Evolutionary conservation across 2,797 vertebrate species (phyloP), one percentile per base, ranked within the genome.

Genomic region (Cephalopachus bancanus): DNA sequence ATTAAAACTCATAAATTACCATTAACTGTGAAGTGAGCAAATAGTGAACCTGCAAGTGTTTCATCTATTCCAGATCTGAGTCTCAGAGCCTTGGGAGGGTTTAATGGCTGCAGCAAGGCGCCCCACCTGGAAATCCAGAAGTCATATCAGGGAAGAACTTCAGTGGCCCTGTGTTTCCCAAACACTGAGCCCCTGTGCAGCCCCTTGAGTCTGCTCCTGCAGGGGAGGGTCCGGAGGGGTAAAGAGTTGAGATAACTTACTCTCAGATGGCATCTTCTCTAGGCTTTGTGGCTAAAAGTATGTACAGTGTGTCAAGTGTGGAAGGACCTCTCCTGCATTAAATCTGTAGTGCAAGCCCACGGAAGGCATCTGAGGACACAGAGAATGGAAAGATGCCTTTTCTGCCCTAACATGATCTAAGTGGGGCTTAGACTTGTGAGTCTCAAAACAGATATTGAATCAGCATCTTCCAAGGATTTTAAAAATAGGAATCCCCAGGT

Each of bases 1-100:
- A 64, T 75, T 95, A 80, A 30, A 30, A 81, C 67, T 88, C 87
- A 62, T 94, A 81, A 80, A 90, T 97, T 85, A 78, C 55, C 81
- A 37, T 80, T 20, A 80, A 97, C 1, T 83, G 91, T 53, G 72
- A 97, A 78, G 87, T 24, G 26, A 94, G 93, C 53, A 72, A 55
- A 81, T 14, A 44, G 26, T 17, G 80, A 94, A 6, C 15, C 53
- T 7, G 16, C 0, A 6, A 83, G 24, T 9, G 22, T 72, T 33
- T 62, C 75, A 59, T 89, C 8, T 14, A 1, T 59, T 51, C 8
- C 76, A 37, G 79, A 26, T 28, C 51, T 12, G 71, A 49, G 60
- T 59, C 88, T 79, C 9, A 0, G 81, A 65, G 49, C n/a, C 49
- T 5, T 53, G 87, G 71, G 59, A 85, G 83, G 28, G 2, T n/a